These are phyloP conservation scores for Delphinapterus leucas DNA, from an alignment of 2,113 vertebrate species.

Conservation along the genomic window DNA sequence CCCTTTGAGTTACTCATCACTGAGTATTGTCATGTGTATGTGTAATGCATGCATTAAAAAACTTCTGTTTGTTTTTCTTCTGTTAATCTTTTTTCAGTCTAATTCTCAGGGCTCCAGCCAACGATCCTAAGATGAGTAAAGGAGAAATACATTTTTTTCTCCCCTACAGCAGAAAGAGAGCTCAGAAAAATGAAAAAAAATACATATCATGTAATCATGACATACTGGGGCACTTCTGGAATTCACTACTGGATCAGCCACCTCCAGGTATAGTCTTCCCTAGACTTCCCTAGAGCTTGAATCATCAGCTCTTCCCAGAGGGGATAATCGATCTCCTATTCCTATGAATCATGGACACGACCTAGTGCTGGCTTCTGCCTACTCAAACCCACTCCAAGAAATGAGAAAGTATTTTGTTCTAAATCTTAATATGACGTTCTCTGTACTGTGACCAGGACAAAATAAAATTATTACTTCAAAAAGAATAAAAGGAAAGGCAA, in stretches of 20 bases:
- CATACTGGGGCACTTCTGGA: neutral
- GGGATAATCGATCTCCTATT: neutral
- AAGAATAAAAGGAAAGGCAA: neutral
- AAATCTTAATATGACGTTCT: neutral
- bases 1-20: neutral
- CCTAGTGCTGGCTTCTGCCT: neutral
- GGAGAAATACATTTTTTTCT: neutral
- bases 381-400: neutral
- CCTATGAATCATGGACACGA: neutral
- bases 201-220: neutral
- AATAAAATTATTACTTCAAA: neutral
- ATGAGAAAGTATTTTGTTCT: constrained; percentile 13
- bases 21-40: neutral
- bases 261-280: neutral
- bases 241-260: neutral
- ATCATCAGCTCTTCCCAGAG: neutral
- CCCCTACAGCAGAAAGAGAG: neutral
- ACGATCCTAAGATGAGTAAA: neutral
- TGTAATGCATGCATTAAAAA: neutral
- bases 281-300: neutral
- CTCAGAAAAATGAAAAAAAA: neutral
- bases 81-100: neutral
- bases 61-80: neutral
- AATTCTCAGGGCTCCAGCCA: neutral
- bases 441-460: neutral